A percentile compares a stretch with the other conserved stretches of the same genome.
phyloP scores from a whole-genome alignment of 1,140 invertebrate species.

The Pachypsylla venusta region DNA sequence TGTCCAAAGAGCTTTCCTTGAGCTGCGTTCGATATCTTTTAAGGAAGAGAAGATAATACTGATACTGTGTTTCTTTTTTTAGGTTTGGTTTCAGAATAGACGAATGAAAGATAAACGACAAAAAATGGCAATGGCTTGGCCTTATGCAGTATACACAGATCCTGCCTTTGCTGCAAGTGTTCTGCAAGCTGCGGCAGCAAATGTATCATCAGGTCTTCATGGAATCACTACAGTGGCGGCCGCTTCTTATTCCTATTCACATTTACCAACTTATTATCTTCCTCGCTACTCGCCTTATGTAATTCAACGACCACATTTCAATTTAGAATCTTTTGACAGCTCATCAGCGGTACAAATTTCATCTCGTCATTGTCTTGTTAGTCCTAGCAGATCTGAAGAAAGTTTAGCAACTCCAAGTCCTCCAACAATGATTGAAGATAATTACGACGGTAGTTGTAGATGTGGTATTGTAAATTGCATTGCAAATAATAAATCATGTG shows the following conservation, averaged over 20 bases:
- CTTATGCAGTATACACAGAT: constrained; percentile 85
- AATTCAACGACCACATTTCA: background rate
- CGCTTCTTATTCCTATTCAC: constrained; percentile 26
- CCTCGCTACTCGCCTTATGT: constrained; percentile 12
- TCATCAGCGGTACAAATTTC: background rate
- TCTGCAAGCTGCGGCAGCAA: constrained; percentile 58
- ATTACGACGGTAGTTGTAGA: constrained; percentile 32
- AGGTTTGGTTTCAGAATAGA: constrained; percentile 99
- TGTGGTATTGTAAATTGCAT: constrained; percentile 27
- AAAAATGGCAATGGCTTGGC: constrained; percentile 82
- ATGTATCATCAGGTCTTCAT: constrained; percentile 21
- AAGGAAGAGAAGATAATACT: too few relatives aligned
- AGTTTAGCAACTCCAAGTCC: constrained; percentile 22
- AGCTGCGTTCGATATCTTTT: too few relatives aligned
- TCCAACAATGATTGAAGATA: constrained; percentile 28
- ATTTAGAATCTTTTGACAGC: background rate
- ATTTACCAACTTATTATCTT: constrained; percentile 5
- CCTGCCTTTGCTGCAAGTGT: constrained; percentile 82
- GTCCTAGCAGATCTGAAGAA: constrained; percentile 18
- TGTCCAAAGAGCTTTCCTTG: too few relatives aligned
- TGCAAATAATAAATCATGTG: constrained; percentile 17
- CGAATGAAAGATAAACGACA: constrained; percentile 99
- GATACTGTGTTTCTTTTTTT: too few relatives aligned
- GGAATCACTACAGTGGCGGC: constrained; percentile 28
- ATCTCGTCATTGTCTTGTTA: constrained; percentile 20